These are phyloP conservation scores for Macropis europaea DNA, from an alignment of 2,888 invertebrate species.

Conservation along the genomic window DNA sequence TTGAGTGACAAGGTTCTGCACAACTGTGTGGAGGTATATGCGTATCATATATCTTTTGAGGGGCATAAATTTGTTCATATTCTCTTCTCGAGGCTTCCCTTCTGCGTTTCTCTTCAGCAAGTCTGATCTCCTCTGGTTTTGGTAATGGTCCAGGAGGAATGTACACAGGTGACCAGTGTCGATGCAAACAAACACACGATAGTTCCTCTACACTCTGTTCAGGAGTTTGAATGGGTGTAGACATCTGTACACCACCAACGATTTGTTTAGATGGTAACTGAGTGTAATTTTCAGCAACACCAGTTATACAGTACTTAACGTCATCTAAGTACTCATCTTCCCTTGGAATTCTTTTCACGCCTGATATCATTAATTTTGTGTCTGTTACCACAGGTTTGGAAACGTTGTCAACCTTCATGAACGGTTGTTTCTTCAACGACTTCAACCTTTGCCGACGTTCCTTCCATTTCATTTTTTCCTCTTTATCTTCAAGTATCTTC, in stretches of 20 bases:
- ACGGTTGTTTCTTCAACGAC: slow-evolving; percentile 59
- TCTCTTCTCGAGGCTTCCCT: slow-evolving; percentile 30
- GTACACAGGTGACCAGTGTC: slow-evolving; percentile 63
- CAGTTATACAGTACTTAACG: slow-evolving; percentile 61
- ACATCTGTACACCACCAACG: slow-evolving; percentile 63
- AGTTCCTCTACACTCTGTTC: slow-evolving; percentile 55
- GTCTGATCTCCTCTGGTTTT: slow-evolving; percentile 13
- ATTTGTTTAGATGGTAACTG: slow-evolving; percentile 54
- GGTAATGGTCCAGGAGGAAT: slow-evolving; percentile 54
- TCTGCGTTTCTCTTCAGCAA: slow-evolving; percentile 26
- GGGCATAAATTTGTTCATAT: slow-evolving; percentile 34
- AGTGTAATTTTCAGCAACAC: slow-evolving; percentile 58
- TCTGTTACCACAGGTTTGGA: slow-evolving; percentile 63
- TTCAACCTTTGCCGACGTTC: slow-evolving; percentile 62
- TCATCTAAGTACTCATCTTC: slow-evolving; percentile 54
- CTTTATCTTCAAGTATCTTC: slow-evolving; percentile 66
- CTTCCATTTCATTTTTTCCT: slow-evolving; percentile 62
- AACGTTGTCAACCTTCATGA: slow-evolving; percentile 47
- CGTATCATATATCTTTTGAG: slow-evolving; percentile 2
- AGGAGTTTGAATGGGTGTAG: slow-evolving; percentile 67
- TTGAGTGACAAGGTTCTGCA: background rate
- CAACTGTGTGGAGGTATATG: slow-evolving; percentile 20
- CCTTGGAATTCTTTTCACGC: slow-evolving; percentile 53
- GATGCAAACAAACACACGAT: slow-evolving; percentile 50
- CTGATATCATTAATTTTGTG: slow-evolving; percentile 65